A percentile compares a stretch with the other conserved stretches of the same genome.
Evolutionary conservation across 2,888 invertebrate genomes (phyloP).

Genomic region (Campaea margaritaria): DNA sequence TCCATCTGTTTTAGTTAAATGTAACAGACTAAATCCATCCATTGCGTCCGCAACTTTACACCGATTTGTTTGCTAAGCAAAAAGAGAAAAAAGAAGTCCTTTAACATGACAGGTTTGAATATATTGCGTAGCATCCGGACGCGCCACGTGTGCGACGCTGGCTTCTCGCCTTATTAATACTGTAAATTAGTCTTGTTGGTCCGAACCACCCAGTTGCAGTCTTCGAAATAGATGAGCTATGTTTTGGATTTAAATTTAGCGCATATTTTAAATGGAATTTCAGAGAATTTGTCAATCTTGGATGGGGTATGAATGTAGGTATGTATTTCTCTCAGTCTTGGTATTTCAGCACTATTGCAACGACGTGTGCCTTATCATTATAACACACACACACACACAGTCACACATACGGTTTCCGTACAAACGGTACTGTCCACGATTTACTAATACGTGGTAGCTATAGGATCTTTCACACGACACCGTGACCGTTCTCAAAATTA

Average conservation of each 20-base stretch:
- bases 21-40: background rate
- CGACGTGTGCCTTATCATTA: no score
- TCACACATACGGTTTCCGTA: no score
- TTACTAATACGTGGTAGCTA: no score
- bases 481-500: no score
- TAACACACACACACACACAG: no score
- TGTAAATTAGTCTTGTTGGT: conserved; percentile 67
- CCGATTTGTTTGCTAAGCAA: conserved; percentile 29
- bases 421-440: no score
- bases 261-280: conserved; percentile 13
- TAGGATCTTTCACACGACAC: no score
- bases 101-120: conserved; percentile 52
- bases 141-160: conserved; percentile 65
- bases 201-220: conserved; percentile 57
- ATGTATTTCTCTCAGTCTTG: no score
- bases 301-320: no score
- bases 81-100: conserved; percentile 40
- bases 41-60: conserved; percentile 20
- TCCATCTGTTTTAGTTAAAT: background rate
- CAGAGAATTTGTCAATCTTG: no score
- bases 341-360: no score
- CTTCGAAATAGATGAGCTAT: conserved; percentile 30
- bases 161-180: conserved; percentile 78
- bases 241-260: conserved; percentile 9
- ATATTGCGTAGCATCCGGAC: conserved; percentile 58